Evolutionary conservation across 2,888 invertebrate genomes (phyloP), one percentile per base, ranked within the genome.

Genomic region (Leptogaster cylindrica): DNA sequence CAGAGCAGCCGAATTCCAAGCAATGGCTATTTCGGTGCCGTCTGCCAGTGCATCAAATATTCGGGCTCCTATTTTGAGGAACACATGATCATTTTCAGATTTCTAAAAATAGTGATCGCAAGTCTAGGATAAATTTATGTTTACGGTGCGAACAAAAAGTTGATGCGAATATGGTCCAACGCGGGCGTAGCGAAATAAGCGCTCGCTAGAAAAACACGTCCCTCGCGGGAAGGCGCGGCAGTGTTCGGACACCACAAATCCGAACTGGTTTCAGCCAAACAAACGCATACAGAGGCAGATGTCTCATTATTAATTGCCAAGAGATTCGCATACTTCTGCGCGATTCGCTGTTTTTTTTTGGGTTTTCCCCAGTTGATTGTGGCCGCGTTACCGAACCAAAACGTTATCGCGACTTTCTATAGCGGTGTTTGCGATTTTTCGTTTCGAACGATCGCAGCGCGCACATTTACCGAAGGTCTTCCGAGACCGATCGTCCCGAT

Each of bases 31-130:
- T 55, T 55, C n/a, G 8, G 55, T 20, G n/a, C 46, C 23, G 6
- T 55, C 14, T 33, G 27, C 25, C 28, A 46, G 3, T 46, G n/a
- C 12, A n/a, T 25, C 27, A 27, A 12, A 18, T 28, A 28, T 27
- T 18, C 27, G 10, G 39, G 51, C 31, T 41, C 58, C 65, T 67
- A 67, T 69, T 69, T 69, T 65, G 20, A 25, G 67, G 39, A 48
- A 65, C 69, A 65, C 69, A 69, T 69, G 69, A 55, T 64, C 69
- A 69, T 64, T 67, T 67, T 50, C 2, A 67, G 55, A 20, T 50
- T 44, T 69, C 69, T 69, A 69, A 67, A 69, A 67, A 69, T 69
- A 69, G 65, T 58, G n/a, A 52, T 50, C 58, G 58, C 58, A 67
- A 69, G 58, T n/a, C 27, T 67, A 67, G 66, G 66, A 63, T 28